phyloP scores from a whole-genome alignment of 2,888 invertebrate species.

The Pristionchus entomophagus region DNA sequence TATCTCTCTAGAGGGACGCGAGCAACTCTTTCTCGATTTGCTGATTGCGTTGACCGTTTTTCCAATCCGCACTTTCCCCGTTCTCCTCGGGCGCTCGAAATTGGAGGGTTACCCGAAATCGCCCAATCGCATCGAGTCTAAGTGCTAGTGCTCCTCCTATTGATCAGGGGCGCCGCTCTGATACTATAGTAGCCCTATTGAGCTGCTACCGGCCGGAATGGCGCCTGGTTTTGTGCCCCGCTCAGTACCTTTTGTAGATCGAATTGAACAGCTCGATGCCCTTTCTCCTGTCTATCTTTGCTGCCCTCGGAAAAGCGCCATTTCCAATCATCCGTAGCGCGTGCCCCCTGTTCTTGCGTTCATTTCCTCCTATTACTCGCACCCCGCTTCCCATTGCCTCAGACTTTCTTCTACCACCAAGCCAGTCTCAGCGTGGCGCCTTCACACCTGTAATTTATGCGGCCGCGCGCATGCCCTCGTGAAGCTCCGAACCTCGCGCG shows the following conservation, averaged over 20 bases:
- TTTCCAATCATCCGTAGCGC: neutral
- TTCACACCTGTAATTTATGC: conserved; percentile 13
- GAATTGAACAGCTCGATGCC: neutral
- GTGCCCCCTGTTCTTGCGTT: neutral
- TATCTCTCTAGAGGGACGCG: too few species aligned
- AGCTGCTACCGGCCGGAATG: neutral
- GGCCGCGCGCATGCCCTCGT: neutral
- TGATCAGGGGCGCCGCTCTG: conserved; percentile 6
- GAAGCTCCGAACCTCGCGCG: too few species aligned
- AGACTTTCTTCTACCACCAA: conserved; percentile 34
- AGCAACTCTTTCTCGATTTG: conserved; percentile 10
- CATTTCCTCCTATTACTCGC: conserved; percentile 10
- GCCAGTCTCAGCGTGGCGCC: conserved; percentile 18
- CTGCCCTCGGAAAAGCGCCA: neutral
- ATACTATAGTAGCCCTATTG: conserved; percentile 25
- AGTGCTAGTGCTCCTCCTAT: conserved; percentile 24
- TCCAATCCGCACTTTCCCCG: conserved; percentile 25
- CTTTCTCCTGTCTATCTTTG: neutral
- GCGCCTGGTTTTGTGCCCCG: neutral
- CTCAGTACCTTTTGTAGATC: neutral
- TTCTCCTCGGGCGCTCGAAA: neutral
- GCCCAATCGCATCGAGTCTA: conserved; percentile 29
- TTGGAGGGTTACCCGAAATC: neutral
- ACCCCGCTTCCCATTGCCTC: conserved; percentile 15
- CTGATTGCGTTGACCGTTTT: conserved; percentile 13